These are phyloP conservation scores for Drosophila quadrilineata DNA, from an alignment of 1,140 invertebrate genomes.

Conservation along the genomic window DNA sequence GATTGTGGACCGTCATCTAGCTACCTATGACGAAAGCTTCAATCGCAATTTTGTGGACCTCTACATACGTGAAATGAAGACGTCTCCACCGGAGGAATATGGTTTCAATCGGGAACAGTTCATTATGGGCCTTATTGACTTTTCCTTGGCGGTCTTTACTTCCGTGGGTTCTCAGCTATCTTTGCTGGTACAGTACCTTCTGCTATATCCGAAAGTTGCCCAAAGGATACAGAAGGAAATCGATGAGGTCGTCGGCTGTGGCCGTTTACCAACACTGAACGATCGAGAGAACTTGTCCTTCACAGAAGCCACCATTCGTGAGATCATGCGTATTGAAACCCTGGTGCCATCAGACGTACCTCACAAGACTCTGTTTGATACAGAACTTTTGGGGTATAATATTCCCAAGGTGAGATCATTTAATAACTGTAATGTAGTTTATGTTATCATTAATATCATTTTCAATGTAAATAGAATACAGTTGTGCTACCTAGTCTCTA, in stretches of 20 bases:
- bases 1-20: conserved; percentile 77
- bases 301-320: conserved; percentile 84
- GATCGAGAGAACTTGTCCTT: conserved; percentile 85
- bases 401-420: conserved; percentile 82
- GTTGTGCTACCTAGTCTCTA: conserved; percentile 83
- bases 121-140: conserved; percentile 83
- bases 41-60: conserved; percentile 83
- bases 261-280: conserved; percentile 84
- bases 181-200: conserved; percentile 84
- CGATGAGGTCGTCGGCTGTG: conserved; percentile 85
- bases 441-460: background rate
- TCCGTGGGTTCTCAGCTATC: conserved; percentile 81
- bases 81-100: conserved; percentile 38
- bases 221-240: conserved; percentile 86
- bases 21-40: conserved; percentile 79
- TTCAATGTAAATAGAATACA: conserved; percentile 78
- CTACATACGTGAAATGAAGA: conserved; percentile 82
- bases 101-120: conserved; percentile 82
- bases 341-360: conserved; percentile 83
- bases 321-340: conserved; percentile 83
- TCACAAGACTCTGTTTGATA: conserved; percentile 80
- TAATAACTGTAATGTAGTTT: background rate
- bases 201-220: conserved; percentile 86
- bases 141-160: conserved; percentile 83
- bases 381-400: conserved; percentile 52